phyloP scores from a whole-genome alignment of 2,797 vertebrate species.

The Picus viridis region DNA sequence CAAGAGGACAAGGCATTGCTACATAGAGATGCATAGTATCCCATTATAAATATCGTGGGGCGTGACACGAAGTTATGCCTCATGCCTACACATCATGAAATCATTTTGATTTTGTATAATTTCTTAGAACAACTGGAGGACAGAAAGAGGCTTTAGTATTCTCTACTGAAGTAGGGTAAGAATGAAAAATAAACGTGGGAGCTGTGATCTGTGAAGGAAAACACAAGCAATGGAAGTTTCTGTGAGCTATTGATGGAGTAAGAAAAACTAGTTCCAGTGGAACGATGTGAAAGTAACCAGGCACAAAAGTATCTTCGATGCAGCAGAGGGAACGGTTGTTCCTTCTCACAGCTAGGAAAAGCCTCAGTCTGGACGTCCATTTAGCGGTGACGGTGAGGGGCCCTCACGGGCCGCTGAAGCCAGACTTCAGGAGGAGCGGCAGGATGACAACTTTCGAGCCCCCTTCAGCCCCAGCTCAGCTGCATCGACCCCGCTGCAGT shows the following conservation, averaged over 20 bases:
- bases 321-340: neutral
- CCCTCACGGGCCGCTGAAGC: accelerated
- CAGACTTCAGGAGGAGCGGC: accelerated
- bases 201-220: neutral
- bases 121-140: neutral
- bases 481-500: too few species aligned
- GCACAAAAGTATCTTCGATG: too few species aligned
- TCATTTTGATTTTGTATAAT: neutral
- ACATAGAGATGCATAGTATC: accelerated
- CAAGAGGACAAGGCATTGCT: neutral
- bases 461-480: neutral
- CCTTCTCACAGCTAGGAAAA: neutral
- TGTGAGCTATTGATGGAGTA: neutral
- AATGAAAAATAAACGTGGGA: neutral
- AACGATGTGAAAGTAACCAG: neutral
- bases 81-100: neutral
- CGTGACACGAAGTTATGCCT: neutral
- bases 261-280: neutral
- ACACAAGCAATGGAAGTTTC: neutral
- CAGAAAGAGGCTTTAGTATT: neutral
- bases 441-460: accelerated
- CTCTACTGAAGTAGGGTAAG: accelerated
- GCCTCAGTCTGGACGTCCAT: neutral
- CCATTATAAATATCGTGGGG: neutral
- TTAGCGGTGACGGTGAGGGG: accelerated